Percentiles rank a stretch among this genome's conserved stretches.
These are phyloP conservation scores for Botia kubotai DNA, from an alignment of 2,797 vertebrate species.

Conservation along the genomic window DNA sequence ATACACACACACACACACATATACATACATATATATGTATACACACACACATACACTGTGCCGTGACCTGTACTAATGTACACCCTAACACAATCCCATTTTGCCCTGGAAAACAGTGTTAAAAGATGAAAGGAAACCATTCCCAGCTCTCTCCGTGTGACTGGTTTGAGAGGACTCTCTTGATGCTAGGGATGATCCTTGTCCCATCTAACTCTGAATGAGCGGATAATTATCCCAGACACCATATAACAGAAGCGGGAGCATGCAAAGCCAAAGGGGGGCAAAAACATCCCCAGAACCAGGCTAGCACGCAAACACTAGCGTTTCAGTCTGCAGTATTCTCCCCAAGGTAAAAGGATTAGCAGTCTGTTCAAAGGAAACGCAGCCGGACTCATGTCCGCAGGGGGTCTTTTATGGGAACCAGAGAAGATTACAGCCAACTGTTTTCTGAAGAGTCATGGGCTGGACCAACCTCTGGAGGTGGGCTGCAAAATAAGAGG, in stretches of 20 bases:
- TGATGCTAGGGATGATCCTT: slow-evolving; percentile 62
- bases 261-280: slow-evolving; percentile 47
- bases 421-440: slow-evolving; percentile 76
- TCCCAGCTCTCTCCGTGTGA: slow-evolving; percentile 5
- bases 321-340: slow-evolving; percentile 63
- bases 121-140: slow-evolving; percentile 72
- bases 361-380: slow-evolving; percentile 78
- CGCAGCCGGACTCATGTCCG: slow-evolving; percentile 69
- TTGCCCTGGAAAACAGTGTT: slow-evolving; percentile 66
- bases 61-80: neutral
- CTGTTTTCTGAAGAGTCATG: slow-evolving; percentile 36
- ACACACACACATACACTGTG: no score
- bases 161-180: slow-evolving; percentile 54
- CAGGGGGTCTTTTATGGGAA: slow-evolving; percentile 69
- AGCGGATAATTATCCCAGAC: slow-evolving; percentile 60
- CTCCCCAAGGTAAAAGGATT: slow-evolving; percentile 75
- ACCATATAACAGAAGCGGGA: slow-evolving; percentile 41
- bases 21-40: no score
- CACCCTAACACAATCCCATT: slow-evolving; percentile 71
- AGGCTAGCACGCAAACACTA: slow-evolving; percentile 54
- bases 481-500: slow-evolving; percentile 44
- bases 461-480: slow-evolving; percentile 51
- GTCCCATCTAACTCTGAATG: slow-evolving; percentile 61
- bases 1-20: no score
- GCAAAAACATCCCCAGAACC: slow-evolving; percentile 47